These are phyloP conservation scores for Tursiops truncatus DNA, from an alignment of 2,113 vertebrate genomes.

Conservation along the genomic window DNA sequence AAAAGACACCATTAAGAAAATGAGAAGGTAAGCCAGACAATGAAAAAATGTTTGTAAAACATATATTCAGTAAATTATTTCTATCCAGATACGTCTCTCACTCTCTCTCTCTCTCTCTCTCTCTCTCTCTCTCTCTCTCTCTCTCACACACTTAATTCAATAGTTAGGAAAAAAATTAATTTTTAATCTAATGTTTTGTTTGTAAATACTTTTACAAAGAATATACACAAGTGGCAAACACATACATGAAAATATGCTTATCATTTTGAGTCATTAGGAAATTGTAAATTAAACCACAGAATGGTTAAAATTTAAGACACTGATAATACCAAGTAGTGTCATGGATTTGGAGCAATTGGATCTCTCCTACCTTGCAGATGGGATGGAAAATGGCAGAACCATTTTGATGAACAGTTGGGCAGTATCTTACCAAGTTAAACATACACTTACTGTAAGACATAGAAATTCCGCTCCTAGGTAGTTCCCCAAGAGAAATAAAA, in stretches of 20 bases:
- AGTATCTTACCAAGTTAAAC: neutral
- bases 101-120: neutral
- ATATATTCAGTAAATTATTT: neutral
- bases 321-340: neutral
- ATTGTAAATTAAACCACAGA: neutral
- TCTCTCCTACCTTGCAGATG: neutral
- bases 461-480: neutral
- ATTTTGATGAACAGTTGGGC: neutral
- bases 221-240: neutral
- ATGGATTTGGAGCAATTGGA: neutral
- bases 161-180: neutral
- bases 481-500: neutral
- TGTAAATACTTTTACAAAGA: neutral
- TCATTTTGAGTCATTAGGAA: neutral
- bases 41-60: neutral
- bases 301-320: neutral
- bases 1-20: neutral
- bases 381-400: neutral
- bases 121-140: too few species aligned
- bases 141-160: neutral
- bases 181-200: neutral
- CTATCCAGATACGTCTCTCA: neutral
- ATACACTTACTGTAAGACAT: neutral
- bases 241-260: neutral
- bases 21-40: neutral